These are phyloP conservation scores for Beroe ovata DNA, from an alignment of 37 sponge, comb jelly and placozoan genomes.

Conservation along the genomic window DNA sequence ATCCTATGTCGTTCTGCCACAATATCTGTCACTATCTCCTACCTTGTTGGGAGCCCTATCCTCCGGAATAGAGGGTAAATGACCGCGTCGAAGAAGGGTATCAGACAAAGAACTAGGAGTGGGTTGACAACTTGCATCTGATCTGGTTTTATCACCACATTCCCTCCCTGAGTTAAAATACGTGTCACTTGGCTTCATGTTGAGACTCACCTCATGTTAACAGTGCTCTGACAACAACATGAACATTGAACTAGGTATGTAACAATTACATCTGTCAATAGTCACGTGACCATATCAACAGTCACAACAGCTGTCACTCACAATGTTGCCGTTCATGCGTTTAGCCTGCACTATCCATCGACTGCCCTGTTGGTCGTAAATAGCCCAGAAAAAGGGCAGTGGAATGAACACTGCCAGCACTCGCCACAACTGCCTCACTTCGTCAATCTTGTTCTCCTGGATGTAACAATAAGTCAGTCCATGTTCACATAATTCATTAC, in stretches of 20 bases:
- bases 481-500: not conserved
- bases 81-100: conserved; percentile 88
- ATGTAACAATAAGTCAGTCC: too few relatives aligned
- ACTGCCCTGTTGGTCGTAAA: conserved; percentile 95
- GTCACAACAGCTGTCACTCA: conserved; percentile 68
- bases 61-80: conserved; percentile 84
- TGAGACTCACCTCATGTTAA: too few relatives aligned
- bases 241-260: too few relatives aligned
- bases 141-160: conserved; percentile 81
- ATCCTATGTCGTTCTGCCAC: too few relatives aligned
- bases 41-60: conserved; percentile 72
- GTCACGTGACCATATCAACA: not conserved
- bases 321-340: conserved; percentile 84
- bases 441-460: conserved; percentile 65
- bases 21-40: too few relatives aligned
- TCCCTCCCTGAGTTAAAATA: too few relatives aligned
- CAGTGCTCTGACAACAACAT: too few relatives aligned
- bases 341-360: conserved; percentile 95
- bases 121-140: conserved; percentile 93
- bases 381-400: conserved; percentile 94
- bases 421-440: conserved; percentile 25
- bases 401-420: conserved; percentile 84
- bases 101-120: conserved; percentile 86
- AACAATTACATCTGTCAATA: not conserved
- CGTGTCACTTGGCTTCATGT: too few relatives aligned